These are phyloP conservation scores for Caloenas nicobarica DNA, from an alignment of 2,113 vertebrate species.

Conservation along the genomic window DNA sequence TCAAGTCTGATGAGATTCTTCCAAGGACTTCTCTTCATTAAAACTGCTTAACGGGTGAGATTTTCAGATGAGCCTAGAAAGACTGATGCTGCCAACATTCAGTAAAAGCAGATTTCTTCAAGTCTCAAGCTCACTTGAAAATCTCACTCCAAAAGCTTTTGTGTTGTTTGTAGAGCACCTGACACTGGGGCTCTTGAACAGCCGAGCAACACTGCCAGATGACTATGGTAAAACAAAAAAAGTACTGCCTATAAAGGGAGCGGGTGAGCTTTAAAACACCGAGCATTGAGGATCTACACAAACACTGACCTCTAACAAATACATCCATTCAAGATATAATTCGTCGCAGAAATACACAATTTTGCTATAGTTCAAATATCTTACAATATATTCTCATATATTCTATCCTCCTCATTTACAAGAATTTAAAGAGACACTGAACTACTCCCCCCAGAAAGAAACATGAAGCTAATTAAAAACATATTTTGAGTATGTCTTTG, in stretches of 20 bases:
- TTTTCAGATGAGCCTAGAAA: background rate
- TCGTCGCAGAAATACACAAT: rapidly evolving
- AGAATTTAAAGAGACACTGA: background rate
- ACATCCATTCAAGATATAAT: background rate
- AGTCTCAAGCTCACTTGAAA: background rate
- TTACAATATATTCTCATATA: background rate
- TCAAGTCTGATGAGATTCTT: background rate
- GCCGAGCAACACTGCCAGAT: background rate
- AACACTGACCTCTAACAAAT: background rate
- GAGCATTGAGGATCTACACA: background rate
- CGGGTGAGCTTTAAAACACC: background rate
- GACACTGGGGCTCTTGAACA: background rate
- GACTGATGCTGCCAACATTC: rapidly evolving
- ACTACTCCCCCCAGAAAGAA: background rate
- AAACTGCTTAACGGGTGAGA: background rate
- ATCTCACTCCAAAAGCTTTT: background rate
- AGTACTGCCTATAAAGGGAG: background rate
- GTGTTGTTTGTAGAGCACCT: background rate
- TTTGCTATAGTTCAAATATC: background rate
- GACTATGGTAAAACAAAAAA: background rate
- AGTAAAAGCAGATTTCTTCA: background rate
- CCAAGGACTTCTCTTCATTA: background rate
- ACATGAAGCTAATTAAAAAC: background rate
- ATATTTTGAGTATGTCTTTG: background rate
- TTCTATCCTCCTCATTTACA: background rate